A percentile compares a stretch with the other conserved stretches of the same genome.
Evolutionary conservation across 2,888 invertebrate species (phyloP).

Genomic region (Eristalis pertinax): DNA sequence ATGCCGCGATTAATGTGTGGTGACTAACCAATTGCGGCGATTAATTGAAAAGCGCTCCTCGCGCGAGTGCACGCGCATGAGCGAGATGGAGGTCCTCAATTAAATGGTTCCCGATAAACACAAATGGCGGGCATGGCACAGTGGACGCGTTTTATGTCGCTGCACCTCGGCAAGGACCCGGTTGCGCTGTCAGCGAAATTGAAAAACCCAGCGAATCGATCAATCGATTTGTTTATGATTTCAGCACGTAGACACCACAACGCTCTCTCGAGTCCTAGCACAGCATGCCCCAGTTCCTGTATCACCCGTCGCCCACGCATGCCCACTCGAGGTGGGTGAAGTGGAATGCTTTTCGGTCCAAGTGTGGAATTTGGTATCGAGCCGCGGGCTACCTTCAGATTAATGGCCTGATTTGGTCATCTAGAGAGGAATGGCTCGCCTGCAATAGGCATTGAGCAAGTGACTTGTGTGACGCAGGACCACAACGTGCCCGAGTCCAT

Average conservation of each 20-base stretch:
- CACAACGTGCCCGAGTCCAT: conserved; percentile 31
- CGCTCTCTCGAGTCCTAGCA: background rate
- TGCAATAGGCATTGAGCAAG: conserved; percentile 33
- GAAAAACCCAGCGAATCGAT: conserved; percentile 51
- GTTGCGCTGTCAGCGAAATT: conserved; percentile 41
- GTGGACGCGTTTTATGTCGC: conserved; percentile 58
- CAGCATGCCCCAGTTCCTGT: conserved; percentile 27
- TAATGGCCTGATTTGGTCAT: conserved; percentile 57
- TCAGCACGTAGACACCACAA: conserved; percentile 36
- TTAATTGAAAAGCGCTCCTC: conserved; percentile 50
- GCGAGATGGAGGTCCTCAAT: conserved; percentile 32
- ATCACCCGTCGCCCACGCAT: conserved; percentile 35
- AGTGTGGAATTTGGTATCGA: conserved; percentile 59
- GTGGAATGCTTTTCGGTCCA: conserved; percentile 45
- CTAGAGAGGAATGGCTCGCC: conserved; percentile 48
- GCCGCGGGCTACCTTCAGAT: conserved; percentile 30
- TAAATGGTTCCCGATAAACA: conserved; percentile 61
- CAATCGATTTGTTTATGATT: conserved; percentile 68
- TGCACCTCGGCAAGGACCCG: conserved; percentile 27
- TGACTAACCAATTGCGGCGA: conserved; percentile 63
- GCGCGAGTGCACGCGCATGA: background rate
- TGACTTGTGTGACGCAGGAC: conserved; percentile 41
- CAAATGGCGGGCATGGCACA: conserved; percentile 50
- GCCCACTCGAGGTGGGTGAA: conserved; percentile 45
- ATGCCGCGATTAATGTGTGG: conserved; percentile 51